Conservation (phyloP, 2,113 vertebrate species). For the Notiomystis cincta region DNA sequence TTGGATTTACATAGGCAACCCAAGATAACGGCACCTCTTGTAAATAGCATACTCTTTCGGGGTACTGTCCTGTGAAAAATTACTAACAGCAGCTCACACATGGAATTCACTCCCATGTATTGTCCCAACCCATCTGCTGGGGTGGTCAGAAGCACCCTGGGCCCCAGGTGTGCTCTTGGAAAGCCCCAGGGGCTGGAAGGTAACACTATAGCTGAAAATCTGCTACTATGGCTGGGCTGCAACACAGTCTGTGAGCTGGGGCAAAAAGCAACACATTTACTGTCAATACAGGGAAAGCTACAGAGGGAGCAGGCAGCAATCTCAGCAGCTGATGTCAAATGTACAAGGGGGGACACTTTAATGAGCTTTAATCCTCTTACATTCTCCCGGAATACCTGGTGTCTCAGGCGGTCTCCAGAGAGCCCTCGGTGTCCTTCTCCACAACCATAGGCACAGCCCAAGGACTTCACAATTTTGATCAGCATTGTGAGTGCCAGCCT, state of each 20-base stretch:
- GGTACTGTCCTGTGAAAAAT: not conserved
- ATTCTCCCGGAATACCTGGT: slow-evolving; percentile 87
- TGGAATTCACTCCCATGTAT: not conserved
- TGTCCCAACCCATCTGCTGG: not conserved
- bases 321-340: slow-evolving; percentile 64
- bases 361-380: slow-evolving; percentile 77
- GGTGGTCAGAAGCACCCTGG: not conserved
- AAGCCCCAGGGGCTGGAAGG: not conserved
- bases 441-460: slow-evolving; percentile 98
- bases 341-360: slow-evolving; percentile 35
- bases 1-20: not conserved
- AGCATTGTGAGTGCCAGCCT: slow-evolving; percentile 94
- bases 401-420: slow-evolving; percentile 95
- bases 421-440: slow-evolving; percentile 96
- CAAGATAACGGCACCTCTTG: not conserved
- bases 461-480: slow-evolving; percentile 97
- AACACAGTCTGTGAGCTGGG: not conserved
- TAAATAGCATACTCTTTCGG: not conserved
- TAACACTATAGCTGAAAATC: not conserved
- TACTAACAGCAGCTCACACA: not conserved
- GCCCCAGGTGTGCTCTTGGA: not conserved
- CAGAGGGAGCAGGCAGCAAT: slow-evolving; percentile 44
- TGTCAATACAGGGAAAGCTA: slow-evolving; percentile 9
- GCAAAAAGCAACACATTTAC: not conserved
- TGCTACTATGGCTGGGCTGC: slow-evolving; percentile 12